Evolutionary conservation across 2,888 invertebrate species (phyloP).

Genomic region (Dicycla oo): DNA sequence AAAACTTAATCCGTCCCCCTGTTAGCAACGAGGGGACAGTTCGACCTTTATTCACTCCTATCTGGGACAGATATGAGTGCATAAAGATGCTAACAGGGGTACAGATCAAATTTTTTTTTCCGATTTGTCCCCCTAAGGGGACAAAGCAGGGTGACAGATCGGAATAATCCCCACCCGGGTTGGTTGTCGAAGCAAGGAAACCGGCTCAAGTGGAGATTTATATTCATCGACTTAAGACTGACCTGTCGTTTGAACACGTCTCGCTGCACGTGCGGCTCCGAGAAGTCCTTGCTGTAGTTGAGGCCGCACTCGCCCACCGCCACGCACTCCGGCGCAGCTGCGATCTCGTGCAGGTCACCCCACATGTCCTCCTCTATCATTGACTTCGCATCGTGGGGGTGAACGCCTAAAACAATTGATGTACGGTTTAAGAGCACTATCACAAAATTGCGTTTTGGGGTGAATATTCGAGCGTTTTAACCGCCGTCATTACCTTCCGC

Average conservation of each 20-base stretch:
- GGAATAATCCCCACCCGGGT: not conserved
- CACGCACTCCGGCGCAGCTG: slow-evolving; percentile 96
- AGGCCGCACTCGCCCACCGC: slow-evolving; percentile 98
- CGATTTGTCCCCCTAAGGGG: too few relatives aligned
- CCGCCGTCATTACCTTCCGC: too few relatives aligned
- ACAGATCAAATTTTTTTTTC: too few relatives aligned
- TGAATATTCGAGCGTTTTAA: too few relatives aligned
- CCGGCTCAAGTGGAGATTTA: not conserved
- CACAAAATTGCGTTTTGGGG: too few relatives aligned
- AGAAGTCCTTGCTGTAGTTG: slow-evolving; percentile 98
- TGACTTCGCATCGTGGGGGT: slow-evolving; percentile 98
- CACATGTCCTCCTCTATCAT: slow-evolving; percentile 94
- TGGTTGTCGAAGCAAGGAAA: not conserved
- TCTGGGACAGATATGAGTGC: too few relatives aligned
- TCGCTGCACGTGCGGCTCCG: slow-evolving; percentile 96
- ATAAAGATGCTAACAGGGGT: too few relatives aligned
- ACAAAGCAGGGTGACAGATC: too few relatives aligned
- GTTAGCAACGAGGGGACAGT: too few relatives aligned
- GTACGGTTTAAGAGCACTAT: too few relatives aligned
- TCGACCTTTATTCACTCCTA: too few relatives aligned
- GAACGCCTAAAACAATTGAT: slow-evolving; percentile 92
- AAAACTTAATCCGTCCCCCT: too few relatives aligned
- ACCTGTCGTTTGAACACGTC: slow-evolving; percentile 97
- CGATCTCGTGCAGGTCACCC: slow-evolving; percentile 94
- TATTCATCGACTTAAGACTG: slow-evolving; percentile 45